A percentile compares a stretch with the other conserved stretches of the same genome.
Evolutionary conservation across 2,888 invertebrate species (phyloP).

Genomic region (Scrobipalpa atriplicella): DNA sequence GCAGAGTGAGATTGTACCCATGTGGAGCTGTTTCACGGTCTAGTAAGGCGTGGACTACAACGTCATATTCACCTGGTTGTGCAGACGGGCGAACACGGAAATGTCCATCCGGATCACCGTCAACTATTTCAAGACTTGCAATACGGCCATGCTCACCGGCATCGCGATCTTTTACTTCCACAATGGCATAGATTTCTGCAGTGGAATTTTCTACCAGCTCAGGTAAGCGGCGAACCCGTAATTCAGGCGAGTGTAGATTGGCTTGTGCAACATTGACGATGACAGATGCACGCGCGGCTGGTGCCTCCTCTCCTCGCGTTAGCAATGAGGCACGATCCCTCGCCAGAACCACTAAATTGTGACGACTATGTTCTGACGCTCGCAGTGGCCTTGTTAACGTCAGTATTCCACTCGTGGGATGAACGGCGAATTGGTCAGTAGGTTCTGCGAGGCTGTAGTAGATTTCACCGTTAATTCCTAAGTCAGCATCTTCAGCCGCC

Average conservation of each 20-base stretch:
- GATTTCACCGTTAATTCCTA: slow-evolving; percentile 97
- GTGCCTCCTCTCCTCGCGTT: slow-evolving; percentile 81
- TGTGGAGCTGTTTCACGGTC: slow-evolving; percentile 90
- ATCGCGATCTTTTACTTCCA: slow-evolving; percentile 92
- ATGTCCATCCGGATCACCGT: slow-evolving; percentile 95
- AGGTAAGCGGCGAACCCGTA: slow-evolving; percentile 90
- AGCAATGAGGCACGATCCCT: slow-evolving; percentile 90
- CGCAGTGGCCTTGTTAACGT: slow-evolving; percentile 90
- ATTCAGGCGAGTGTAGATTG: slow-evolving; percentile 93
- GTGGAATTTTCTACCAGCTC: slow-evolving; percentile 91
- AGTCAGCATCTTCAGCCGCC: slow-evolving; percentile 97
- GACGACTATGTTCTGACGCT: slow-evolving; percentile 86
- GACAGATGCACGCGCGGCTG: slow-evolving; percentile 89
- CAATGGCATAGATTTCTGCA: slow-evolving; percentile 94
- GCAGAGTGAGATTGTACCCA: slow-evolving; percentile 93
- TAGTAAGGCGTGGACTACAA: slow-evolving; percentile 89
- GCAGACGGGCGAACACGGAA: slow-evolving; percentile 88
- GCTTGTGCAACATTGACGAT: slow-evolving; percentile 90
- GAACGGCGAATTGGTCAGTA: slow-evolving; percentile 94
- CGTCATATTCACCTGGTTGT: slow-evolving; percentile 88
- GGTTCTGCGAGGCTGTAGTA: slow-evolving; percentile 95
- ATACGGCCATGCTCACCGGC: slow-evolving; percentile 93
- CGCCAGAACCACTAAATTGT: slow-evolving; percentile 91
- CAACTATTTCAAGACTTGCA: slow-evolving; percentile 90
- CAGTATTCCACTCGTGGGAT: slow-evolving; percentile 95